Percentiles rank a stretch among this genome's conserved stretches.
Conservation (phyloP, 2,888 invertebrate genomes). For the Spilosoma lubricipeda region DNA sequence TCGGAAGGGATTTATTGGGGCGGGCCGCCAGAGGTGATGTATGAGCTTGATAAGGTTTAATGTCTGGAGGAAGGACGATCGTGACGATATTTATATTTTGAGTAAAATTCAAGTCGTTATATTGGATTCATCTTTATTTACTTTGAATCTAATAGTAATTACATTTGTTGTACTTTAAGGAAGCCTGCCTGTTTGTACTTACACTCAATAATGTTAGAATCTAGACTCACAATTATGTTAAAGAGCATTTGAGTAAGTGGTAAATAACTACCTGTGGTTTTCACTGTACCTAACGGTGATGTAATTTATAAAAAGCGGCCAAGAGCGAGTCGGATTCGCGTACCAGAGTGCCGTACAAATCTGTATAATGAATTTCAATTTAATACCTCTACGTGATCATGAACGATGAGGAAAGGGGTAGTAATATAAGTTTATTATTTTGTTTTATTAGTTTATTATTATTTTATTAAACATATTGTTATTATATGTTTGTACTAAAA, state of each 20-base stretch:
- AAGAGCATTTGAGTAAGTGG: not conserved
- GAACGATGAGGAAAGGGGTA: too few species aligned
- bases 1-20: conserved; percentile 47
- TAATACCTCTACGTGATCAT: too few species aligned
- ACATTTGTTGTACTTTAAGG: not conserved
- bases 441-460: too few species aligned
- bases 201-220: not conserved
- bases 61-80: conserved; percentile 34
- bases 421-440: too few species aligned
- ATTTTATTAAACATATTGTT: too few species aligned
- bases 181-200: not conserved
- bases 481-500: too few species aligned
- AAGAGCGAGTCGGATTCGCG: too few species aligned
- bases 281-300: not conserved
- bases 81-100: conserved; percentile 29
- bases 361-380: too few species aligned
- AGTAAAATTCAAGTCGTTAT: conserved; percentile 18
- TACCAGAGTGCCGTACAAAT: too few species aligned
- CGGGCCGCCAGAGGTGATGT: conserved; percentile 32
- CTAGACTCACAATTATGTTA: not conserved
- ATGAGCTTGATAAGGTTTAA: conserved; percentile 44
- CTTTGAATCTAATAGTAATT: too few species aligned
- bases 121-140: not conserved
- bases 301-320: not conserved
- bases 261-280: not conserved